Evolutionary conservation across 2,797 vertebrate genomes (phyloP), one percentile per base, ranked within the genome.

Genomic region (Hyperoplus lanceolatus): DNA sequence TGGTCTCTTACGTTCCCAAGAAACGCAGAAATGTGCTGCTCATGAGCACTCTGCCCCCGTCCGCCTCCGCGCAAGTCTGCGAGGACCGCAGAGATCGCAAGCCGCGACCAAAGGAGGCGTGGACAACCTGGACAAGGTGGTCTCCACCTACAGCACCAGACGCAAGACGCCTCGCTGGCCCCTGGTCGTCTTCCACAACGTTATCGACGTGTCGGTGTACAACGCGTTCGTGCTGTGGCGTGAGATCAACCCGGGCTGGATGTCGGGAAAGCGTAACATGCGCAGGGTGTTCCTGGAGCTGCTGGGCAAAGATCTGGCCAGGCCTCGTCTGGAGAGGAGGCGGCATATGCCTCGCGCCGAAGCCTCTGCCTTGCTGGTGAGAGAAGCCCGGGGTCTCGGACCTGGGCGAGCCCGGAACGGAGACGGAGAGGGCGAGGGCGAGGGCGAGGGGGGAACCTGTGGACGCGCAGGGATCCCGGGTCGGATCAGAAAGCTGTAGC

Each of bases 221-320:
- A 51, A 62, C 5, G 70, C 58, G 12, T 62, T 72, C 3, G 49
- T 72, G 11, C 10, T 62, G 1, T 62, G 58, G 70, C 42, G 18
- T 2, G 48, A 61, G 58, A 0, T 36, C 49, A 39, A 49, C 12
- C 45, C 45, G 1, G 8, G 0, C 45, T 70, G 45, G 46, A 21
- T 59, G 15, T 6, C 56, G 1, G 0, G 10, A 1, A 70, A 18
- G 46, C 6, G 2, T 2, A 18, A 60, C 57, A 61, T 16, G 69
- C 42, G 69, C 10, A 29, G 48, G 36, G n/a, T 71, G 16, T 61
- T 71, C 8, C 57, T 60, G 3, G 55, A 61, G 69, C 36, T 50
- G 39, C 69, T 71, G 13, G 69, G 69, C 2, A 71, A 60, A 38
- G 69, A 29, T 29, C 29, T 29, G 29, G 29, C 3, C 29, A 29